phyloP scores from a whole-genome alignment of 2,113 vertebrate species.

The Tiliqua scincoides region DNA sequence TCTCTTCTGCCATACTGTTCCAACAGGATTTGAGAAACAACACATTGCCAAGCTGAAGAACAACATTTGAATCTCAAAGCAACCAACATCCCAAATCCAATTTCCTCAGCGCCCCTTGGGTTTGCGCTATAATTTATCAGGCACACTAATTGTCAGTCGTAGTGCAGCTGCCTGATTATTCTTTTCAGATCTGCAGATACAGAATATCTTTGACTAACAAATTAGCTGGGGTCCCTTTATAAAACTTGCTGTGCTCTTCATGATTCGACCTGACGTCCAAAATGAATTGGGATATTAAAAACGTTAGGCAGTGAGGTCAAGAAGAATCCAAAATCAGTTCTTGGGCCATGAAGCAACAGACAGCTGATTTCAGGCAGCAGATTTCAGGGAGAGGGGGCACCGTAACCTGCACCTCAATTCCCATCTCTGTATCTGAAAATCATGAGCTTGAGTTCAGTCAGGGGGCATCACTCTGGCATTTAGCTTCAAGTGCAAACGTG shows the following conservation, averaged over 20 bases:
- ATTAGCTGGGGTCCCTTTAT: constrained; percentile 44
- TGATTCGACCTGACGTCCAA: constrained; percentile 43
- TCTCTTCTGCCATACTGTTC: constrained; percentile 15
- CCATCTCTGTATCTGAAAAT: not conserved
- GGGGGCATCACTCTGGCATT: not conserved
- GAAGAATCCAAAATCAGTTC: not conserved
- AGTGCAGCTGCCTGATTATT: constrained; percentile 45
- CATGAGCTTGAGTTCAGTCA: not conserved
- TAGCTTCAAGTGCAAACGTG: not conserved
- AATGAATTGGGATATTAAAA: constrained; percentile 34
- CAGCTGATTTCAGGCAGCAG: not conserved
- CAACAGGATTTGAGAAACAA: constrained; percentile 8
- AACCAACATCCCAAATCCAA: constrained; percentile 53
- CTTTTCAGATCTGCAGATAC: constrained; percentile 60
- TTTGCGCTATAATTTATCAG: constrained; percentile 59
- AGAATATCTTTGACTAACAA: constrained; percentile 57
- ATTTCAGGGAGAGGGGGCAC: not conserved
- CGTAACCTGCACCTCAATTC: no score
- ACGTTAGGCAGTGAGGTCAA: constrained; percentile 32
- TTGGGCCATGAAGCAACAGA: not conserved
- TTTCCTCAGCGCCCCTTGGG: constrained; percentile 49
- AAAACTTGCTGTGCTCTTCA: not conserved
- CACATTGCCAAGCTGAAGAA: not conserved
- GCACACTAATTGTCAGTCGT: constrained; percentile 49
- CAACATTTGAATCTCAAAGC: constrained; percentile 51